A percentile compares a stretch with the other conserved stretches of the same genome.
Evolutionary conservation across 1,140 invertebrate species (phyloP).

Genomic region (Pseudomyrmex gracilis): DNA sequence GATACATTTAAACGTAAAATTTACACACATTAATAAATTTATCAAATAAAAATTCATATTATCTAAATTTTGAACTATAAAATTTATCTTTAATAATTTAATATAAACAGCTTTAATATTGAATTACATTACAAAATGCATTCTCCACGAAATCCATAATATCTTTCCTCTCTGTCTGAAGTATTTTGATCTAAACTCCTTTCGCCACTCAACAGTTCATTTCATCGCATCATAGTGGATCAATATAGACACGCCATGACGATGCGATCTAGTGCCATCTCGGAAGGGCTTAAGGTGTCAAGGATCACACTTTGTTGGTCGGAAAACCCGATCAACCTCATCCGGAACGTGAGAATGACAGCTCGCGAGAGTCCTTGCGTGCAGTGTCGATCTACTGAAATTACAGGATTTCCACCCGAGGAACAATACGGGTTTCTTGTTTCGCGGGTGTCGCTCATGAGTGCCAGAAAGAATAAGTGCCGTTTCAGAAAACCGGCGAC

Average conservation of each 20-base stretch:
- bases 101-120: neutral
- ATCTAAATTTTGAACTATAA: neutral
- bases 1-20: neutral
- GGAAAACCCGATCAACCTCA: conserved; percentile 33
- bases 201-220: neutral
- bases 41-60: neutral
- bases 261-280: conserved; percentile 14
- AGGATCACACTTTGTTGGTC: neutral
- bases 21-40: neutral
- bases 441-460: conserved; percentile 71
- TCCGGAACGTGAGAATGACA: conserved; percentile 37
- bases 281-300: conserved; percentile 7
- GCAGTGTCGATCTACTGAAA: conserved; percentile 77
- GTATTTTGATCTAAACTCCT: neutral
- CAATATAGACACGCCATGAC: neutral
- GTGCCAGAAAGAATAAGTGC: conserved; percentile 78
- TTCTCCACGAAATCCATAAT: neutral
- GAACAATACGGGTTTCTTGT: conserved; percentile 80
- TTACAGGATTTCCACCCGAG: conserved; percentile 77
- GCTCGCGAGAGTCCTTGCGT: neutral
- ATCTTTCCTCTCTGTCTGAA: neutral
- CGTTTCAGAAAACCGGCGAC: conserved; percentile 72
- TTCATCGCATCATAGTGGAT: neutral
- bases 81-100: neutral
- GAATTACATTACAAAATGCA: neutral